Evolutionary conservation across 2,113 vertebrate genomes (phyloP).

Genomic region (Oryzias javanicus): DNA sequence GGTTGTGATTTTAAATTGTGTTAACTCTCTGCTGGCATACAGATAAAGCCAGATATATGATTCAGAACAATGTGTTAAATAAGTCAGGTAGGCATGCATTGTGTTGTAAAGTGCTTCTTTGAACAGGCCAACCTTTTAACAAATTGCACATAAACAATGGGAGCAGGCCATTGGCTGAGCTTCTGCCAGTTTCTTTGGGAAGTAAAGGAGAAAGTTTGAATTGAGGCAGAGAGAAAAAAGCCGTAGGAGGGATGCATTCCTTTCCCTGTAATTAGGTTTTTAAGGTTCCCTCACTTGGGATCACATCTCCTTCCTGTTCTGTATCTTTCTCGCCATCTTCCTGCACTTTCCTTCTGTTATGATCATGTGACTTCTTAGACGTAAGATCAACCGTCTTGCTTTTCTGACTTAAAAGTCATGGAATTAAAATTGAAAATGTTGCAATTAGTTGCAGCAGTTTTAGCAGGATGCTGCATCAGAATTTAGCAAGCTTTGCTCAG

Average conservation of each 20-base stretch:
- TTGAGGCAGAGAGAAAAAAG: conserved; percentile 19
- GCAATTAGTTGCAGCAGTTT: too few species aligned
- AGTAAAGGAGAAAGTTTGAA: conserved; percentile 20
- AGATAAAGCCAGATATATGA: conserved; percentile 16
- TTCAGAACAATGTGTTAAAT: conserved; percentile 38
- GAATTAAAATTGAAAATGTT: too few species aligned
- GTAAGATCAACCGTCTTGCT: neutral
- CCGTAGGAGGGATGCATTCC: conserved; percentile 44
- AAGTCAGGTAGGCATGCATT: conserved; percentile 62
- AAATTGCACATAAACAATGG: conserved; percentile 67
- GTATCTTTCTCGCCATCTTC: conserved; percentile 20
- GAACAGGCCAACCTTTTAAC: conserved; percentile 55
- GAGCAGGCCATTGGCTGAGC: conserved; percentile 40
- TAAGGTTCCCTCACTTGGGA: conserved; percentile 29
- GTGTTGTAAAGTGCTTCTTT: conserved; percentile 61
- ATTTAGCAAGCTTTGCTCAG: too few species aligned
- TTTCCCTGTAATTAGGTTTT: conserved; percentile 57
- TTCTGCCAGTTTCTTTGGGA: conserved; percentile 43
- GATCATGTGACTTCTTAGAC: neutral
- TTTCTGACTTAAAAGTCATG: too few species aligned
- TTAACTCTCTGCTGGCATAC: conserved; percentile 25
- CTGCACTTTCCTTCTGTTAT: conserved; percentile 1
- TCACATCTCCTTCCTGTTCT: conserved; percentile 35
- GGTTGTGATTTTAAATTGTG: neutral
- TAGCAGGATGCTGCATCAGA: too few species aligned